Percentiles rank a stretch among this genome's conserved stretches.
phyloP scores from a whole-genome alignment of 2,113 vertebrate genomes.

The Microcebus ravelobensis region DNA sequence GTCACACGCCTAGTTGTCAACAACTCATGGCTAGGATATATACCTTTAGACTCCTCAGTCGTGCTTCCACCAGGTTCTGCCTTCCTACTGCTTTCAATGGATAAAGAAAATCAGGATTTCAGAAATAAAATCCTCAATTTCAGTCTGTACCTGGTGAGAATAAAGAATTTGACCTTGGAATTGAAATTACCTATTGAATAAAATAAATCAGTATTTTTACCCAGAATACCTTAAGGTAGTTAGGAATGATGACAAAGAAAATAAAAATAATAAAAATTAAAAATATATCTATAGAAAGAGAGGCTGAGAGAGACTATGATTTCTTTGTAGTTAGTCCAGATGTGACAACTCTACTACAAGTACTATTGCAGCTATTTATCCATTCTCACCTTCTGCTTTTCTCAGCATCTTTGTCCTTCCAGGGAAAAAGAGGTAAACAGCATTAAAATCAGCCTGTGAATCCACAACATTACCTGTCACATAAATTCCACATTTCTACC shows the following conservation, averaged over 20 bases:
- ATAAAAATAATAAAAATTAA: not conserved
- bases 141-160: not conserved
- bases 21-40: not conserved
- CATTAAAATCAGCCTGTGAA: not conserved
- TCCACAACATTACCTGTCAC: conserved; percentile 12
- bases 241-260: conserved; percentile 38
- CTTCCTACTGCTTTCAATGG: not conserved
- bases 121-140: conserved; percentile 42
- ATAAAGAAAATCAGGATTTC: conserved; percentile 14
- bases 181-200: not conserved
- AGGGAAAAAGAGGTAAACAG: not conserved
- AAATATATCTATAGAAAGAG: not conserved
- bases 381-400: not conserved
- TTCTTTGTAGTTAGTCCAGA: not conserved
- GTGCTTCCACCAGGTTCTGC: not conserved
- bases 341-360: not conserved
- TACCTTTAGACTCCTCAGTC: not conserved
- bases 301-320: not conserved
- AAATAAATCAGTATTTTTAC: not conserved
- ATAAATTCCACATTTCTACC: not conserved
- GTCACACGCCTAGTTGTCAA: not conserved
- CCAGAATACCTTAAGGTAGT: not conserved
- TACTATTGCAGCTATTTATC: not conserved
- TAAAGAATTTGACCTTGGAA: not conserved
- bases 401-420: not conserved